Conservation (phyloP, 2,888 invertebrate species). For the Heliconius erato region DNA sequence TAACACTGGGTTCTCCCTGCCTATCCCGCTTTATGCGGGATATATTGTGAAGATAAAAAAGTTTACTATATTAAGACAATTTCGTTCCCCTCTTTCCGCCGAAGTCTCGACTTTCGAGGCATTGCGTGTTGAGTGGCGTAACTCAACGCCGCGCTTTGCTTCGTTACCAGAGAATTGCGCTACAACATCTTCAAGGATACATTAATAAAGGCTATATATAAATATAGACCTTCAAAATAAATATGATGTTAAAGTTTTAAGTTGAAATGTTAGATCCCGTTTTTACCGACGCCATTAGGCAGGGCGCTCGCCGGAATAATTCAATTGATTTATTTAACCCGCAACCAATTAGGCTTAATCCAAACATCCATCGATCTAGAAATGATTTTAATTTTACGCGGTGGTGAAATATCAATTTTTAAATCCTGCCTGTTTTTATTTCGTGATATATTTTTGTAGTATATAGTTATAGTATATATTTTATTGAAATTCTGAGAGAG, state of each 20-base stretch:
- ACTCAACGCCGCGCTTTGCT: not conserved
- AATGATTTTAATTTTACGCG: conserved; percentile 46
- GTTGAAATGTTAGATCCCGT: conserved; percentile 20
- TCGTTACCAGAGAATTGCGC: not conserved
- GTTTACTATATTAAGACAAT: not conserved
- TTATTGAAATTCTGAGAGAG: not conserved
- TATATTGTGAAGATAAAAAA: not conserved
- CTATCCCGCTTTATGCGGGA: not conserved
- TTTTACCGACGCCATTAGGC: conserved; percentile 67
- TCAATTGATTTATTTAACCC: conserved; percentile 81
- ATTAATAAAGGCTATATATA: not conserved
- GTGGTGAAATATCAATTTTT: conserved; percentile 30
- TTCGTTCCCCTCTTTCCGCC: not conserved
- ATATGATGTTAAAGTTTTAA: not conserved
- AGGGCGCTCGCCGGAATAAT: conserved; percentile 71
- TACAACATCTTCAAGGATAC: not conserved
- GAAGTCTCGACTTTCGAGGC: too few species aligned
- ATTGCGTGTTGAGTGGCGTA: too few species aligned
- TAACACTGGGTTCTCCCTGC: not conserved
- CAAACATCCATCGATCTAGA: conserved; percentile 58
- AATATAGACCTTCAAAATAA: not conserved
- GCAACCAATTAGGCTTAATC: conserved; percentile 70
- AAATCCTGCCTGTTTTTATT: not conserved
- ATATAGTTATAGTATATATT: not conserved
- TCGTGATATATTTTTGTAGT: not conserved